phyloP scores from a whole-genome alignment of 2,113 vertebrate species.

The Scomber colias region DNA sequence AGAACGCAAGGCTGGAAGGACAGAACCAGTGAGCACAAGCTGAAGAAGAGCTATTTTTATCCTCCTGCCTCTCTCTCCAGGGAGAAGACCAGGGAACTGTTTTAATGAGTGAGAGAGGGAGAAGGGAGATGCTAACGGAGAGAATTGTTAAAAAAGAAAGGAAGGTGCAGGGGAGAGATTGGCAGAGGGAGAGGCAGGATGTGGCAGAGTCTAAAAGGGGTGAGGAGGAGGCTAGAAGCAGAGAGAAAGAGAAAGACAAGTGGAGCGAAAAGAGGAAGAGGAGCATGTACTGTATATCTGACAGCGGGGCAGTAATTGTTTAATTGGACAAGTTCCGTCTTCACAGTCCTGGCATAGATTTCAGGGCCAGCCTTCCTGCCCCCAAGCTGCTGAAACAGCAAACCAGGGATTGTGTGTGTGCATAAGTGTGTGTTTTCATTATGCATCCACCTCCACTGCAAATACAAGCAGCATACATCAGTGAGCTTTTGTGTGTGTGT shows the following conservation, averaged over 20 bases:
- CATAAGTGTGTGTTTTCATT: slow-evolving; percentile 1
- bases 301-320: slow-evolving; percentile 69
- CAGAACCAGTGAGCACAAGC: slow-evolving; percentile 46
- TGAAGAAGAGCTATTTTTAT: slow-evolving; percentile 80
- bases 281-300: slow-evolving; percentile 21
- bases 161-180: slow-evolving; percentile 29
- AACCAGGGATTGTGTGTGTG: slow-evolving; percentile 1
- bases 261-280: slow-evolving; percentile 5
- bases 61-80: slow-evolving; percentile 57
- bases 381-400: slow-evolving; percentile 49
- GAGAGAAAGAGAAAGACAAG: neutral
- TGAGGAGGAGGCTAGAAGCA: slow-evolving; percentile 4
- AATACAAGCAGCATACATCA: too few relatives aligned
- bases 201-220: slow-evolving; percentile 21
- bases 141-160: slow-evolving; percentile 55
- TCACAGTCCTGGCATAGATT: slow-evolving; percentile 56
- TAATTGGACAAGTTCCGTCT: slow-evolving; percentile 70
- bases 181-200: slow-evolving; percentile 25
- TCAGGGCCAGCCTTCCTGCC: slow-evolving; percentile 27
- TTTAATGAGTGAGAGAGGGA: slow-evolving; percentile 79
- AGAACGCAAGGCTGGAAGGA: slow-evolving; percentile 40
- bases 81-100: slow-evolving; percentile 62
- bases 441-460: neutral
- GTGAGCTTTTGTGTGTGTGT: neutral
- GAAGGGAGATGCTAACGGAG: slow-evolving; percentile 50